A percentile compares a stretch with the other conserved stretches of the same genome.
phyloP scores from a whole-genome alignment of 1,140 invertebrate genomes.

The Aplysia californica region DNA sequence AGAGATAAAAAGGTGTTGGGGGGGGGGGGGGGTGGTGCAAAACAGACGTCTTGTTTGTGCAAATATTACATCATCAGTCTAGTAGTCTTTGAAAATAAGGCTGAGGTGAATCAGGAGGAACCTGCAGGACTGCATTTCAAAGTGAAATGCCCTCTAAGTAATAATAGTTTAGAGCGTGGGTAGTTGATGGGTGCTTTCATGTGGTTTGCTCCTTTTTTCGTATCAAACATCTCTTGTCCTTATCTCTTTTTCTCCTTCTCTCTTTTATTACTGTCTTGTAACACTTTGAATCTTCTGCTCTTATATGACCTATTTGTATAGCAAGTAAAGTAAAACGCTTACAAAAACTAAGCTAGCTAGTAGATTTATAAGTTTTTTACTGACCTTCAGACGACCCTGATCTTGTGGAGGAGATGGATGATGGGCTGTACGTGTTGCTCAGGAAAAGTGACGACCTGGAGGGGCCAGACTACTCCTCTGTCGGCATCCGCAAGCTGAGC shows the following conservation, averaged over 20 bases:
- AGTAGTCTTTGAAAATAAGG: no score
- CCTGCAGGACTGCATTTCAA: not conserved
- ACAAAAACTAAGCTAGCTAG: no score
- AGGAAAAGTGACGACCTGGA: conserved; percentile 51
- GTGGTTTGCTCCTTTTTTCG: no score
- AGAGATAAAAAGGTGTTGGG: no score
- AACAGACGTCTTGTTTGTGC: no score
- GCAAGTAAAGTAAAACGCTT: not conserved
- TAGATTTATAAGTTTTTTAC: not conserved
- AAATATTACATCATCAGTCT: no score
- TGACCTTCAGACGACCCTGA: conserved; percentile 19
- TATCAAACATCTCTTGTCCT: no score
- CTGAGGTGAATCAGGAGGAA: no score
- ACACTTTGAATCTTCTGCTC: no score
- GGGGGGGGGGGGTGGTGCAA: no score
- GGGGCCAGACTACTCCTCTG: conserved; percentile 22
- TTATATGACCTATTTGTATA: no score
- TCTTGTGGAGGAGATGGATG: conserved; percentile 48
- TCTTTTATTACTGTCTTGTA: not conserved
- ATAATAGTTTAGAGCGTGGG: not conserved
- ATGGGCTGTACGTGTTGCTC: conserved; percentile 55
- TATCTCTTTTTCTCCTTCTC: conserved; percentile 4
- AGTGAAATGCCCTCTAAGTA: not conserved
- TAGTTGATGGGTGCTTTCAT: not conserved
- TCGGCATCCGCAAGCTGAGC: conserved; percentile 26